Conservation (phyloP, 2,113 vertebrate species). For the Petaurus breviceps region DNA sequence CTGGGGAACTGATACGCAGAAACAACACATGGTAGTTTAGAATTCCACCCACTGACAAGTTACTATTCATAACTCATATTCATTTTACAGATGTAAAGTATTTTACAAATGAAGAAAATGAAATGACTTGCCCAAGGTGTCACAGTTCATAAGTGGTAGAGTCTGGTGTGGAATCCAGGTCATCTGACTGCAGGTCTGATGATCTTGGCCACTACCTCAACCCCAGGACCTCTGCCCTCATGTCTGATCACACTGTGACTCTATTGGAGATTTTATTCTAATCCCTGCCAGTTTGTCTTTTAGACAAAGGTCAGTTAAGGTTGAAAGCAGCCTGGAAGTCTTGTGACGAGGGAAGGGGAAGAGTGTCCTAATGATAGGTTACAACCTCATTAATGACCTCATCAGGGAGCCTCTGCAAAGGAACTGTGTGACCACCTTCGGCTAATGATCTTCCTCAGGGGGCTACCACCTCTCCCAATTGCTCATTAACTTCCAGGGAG, state of each 20-base stretch:
- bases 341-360: not conserved
- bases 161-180: not conserved
- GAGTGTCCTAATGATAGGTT: not conserved
- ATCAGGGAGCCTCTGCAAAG: not conserved
- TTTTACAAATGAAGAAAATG: not conserved
- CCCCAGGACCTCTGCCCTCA: not conserved
- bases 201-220: not conserved
- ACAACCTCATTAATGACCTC: not conserved
- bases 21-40: not conserved
- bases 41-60: not conserved
- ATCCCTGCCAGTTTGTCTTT: not conserved
- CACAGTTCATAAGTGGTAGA: not conserved
- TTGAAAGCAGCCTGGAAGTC: not conserved
- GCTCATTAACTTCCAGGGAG: constrained; percentile 38
- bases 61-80: not conserved
- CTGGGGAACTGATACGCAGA: not conserved
- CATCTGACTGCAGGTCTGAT: not conserved
- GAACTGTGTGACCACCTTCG: not conserved
- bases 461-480: not conserved
- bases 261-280: not conserved
- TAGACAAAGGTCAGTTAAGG: not conserved
- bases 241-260: constrained; percentile 11
- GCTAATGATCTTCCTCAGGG: not conserved
- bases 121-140: not conserved
- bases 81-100: not conserved